These are phyloP conservation scores for Listronotus oregonensis DNA, from an alignment of 1,140 invertebrate genomes.

Conservation along the genomic window DNA sequence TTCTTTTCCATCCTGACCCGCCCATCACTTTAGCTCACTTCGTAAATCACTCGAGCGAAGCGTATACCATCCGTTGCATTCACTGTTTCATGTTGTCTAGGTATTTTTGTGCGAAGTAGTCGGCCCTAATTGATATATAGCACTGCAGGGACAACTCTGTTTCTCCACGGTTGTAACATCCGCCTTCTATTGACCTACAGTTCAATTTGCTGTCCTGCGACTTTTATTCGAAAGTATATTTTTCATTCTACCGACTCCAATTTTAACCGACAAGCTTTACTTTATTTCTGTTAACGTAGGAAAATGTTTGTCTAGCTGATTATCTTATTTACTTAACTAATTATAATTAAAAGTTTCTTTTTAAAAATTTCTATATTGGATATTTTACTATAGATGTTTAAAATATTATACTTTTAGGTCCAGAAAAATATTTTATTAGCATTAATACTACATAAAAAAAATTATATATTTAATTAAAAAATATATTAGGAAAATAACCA, in stretches of 20 bases:
- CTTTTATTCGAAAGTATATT: slow-evolving; percentile 28
- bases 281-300: no score
- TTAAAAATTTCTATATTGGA: no score
- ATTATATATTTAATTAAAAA: no score
- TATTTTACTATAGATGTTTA: no score
- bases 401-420: no score
- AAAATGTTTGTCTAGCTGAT: no score
- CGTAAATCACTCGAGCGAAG: slow-evolving; percentile 35
- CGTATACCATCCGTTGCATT: slow-evolving; percentile 40
- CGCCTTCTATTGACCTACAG: slow-evolving; percentile 41
- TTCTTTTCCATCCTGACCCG: background rate
- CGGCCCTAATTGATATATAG: slow-evolving; percentile 45
- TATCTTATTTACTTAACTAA: no score
- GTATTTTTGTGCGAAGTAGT: slow-evolving; percentile 38
- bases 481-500: no score
- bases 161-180: slow-evolving; percentile 18
- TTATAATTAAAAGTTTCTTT: no score
- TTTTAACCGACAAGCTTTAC: background rate
- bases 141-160: slow-evolving; percentile 40
- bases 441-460: no score
- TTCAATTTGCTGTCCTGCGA: slow-evolving; percentile 40
- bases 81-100: slow-evolving; percentile 35
- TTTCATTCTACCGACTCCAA: background rate
- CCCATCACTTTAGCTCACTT: slow-evolving; percentile 20
- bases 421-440: no score